Base-by-base conservation (phyloP, 2,113 vertebrate genomes). In the Larimichthys crocea region DNA sequence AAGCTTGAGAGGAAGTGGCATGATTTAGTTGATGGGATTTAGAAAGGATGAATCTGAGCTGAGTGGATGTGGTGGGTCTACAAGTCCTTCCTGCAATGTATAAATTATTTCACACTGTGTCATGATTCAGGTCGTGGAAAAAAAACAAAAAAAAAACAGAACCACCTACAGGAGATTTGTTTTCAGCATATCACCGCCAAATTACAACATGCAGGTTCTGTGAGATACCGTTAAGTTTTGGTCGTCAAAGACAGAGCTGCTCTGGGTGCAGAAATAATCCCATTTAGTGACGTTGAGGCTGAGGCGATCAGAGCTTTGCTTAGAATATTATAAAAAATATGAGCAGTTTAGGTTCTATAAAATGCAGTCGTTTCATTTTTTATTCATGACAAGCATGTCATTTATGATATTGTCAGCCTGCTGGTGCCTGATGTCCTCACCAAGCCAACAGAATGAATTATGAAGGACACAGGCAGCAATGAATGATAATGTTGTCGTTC, bases 11-110 rank as follows among this genome's bases (percentile, higher is more conserved):
- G 90, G 92, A 91, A 91, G 75, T 88, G 76, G 65, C 55, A 62
- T 74, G 76, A 88, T 88, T 84, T 81, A 83, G 85, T n/a, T 73
- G 84, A 86, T 63, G 57, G 85, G 84, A 79, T 88, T 90, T 76
- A 56, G 46, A 66, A 56, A 44, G 75, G 71, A 81, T 85, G 68
- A 82, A 72, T 75, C 15, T 74, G 64, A 82, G 76, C 70, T 17
- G 40, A 52, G 62, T 48, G 49, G 49, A 64, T 75, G 81, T 26
- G 50, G 72, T 88, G 80, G 66, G 65, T 80, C 75, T 73, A 12
- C 63, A 3, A 63, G 79, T 80, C 76, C 60, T 31, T 82, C 67
- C 50, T 77, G 75, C 71, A 57, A 79, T 76, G 52, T 40, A 77
- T 66, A 66, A 73, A 87, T 84, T 22, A 71, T 89, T 86, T 85